phyloP scores from a whole-genome alignment of 2,797 vertebrate genomes.

The Anguilla anguilla region DNA sequence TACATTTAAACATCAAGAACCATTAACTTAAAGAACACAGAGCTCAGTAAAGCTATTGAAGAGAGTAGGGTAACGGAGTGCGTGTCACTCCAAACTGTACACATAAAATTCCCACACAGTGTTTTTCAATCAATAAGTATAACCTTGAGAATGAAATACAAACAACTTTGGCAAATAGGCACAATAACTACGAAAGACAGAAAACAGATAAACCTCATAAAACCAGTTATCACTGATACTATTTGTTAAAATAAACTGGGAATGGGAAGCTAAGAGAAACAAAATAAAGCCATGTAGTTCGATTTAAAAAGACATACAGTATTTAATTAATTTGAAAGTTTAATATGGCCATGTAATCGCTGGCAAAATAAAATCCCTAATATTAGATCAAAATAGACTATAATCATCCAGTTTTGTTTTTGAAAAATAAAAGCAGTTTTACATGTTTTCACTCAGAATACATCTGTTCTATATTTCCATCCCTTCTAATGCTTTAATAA shows the following conservation, averaged over 20 bases:
- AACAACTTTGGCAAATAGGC: slow-evolving; percentile 36
- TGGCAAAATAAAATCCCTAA: slow-evolving; percentile 40
- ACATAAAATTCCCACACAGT: slow-evolving; percentile 50
- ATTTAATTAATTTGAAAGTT: slow-evolving; percentile 23
- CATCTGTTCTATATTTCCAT: slow-evolving; percentile 39
- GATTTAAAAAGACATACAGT: slow-evolving; percentile 31
- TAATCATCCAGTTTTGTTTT: slow-evolving; percentile 32
- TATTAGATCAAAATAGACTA: slow-evolving; percentile 36
- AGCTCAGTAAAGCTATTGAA: slow-evolving; percentile 57
- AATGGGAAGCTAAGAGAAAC: slow-evolving; percentile 21
- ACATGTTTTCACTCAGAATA: slow-evolving; percentile 38
- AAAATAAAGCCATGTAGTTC: slow-evolving; percentile 12
- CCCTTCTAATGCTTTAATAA: slow-evolving; percentile 39
- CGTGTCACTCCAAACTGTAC: slow-evolving; percentile 51
- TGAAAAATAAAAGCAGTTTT: slow-evolving; percentile 34
- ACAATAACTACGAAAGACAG: slow-evolving; percentile 35
- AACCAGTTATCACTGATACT: slow-evolving; percentile 21
- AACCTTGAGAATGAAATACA: slow-evolving; percentile 54
- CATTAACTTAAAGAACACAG: slow-evolving; percentile 64
- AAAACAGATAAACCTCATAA: slow-evolving; percentile 18
- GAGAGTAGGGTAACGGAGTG: slow-evolving; percentile 48
- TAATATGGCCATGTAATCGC: slow-evolving; percentile 14
- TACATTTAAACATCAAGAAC: slow-evolving; percentile 59
- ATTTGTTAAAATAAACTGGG: slow-evolving; percentile 35
- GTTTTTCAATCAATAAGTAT: slow-evolving; percentile 53